Percentiles rank a stretch among this genome's conserved stretches.
Evolutionary conservation across 2,888 invertebrate genomes (phyloP).

Genomic region (Scaptomyza parva): DNA sequence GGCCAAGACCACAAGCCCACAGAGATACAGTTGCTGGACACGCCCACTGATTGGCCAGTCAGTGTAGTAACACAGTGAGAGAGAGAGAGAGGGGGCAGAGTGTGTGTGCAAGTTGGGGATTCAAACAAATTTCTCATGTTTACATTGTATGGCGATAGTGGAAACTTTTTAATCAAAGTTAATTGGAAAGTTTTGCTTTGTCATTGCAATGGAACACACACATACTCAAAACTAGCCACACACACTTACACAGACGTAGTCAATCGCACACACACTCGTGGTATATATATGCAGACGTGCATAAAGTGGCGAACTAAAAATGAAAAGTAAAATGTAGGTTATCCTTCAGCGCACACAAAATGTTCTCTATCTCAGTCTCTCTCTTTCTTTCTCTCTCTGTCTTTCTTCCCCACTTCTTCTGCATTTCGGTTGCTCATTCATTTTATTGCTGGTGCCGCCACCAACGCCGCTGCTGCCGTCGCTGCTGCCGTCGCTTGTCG

Average conservation of each 20-base stretch:
- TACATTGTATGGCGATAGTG: slow-evolving; percentile 78
- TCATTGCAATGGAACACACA: slow-evolving; percentile 68
- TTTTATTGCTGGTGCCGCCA: slow-evolving; percentile 62
- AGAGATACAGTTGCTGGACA: slow-evolving; percentile 29
- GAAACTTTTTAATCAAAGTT: slow-evolving; percentile 81
- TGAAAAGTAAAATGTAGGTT: slow-evolving; percentile 78
- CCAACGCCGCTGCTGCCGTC: slow-evolving; percentile 14
- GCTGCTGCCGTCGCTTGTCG: slow-evolving; percentile 40
- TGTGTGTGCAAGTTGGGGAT: slow-evolving; percentile 54
- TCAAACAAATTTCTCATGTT: slow-evolving; percentile 80
- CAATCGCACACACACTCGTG: slow-evolving; percentile 9
- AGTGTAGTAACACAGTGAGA: neutral
- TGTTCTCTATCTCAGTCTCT: slow-evolving; percentile 18
- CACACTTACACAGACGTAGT: slow-evolving; percentile 23
- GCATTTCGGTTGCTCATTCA: slow-evolving; percentile 58
- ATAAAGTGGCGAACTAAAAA: slow-evolving; percentile 75
- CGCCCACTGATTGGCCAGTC: slow-evolving; percentile 53
- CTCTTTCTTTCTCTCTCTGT: slow-evolving; percentile 26
- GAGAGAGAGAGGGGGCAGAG: neutral
- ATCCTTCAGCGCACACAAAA: slow-evolving; percentile 79
- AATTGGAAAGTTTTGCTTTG: slow-evolving; percentile 81
- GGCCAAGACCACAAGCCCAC: slow-evolving; percentile 46
- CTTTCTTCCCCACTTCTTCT: slow-evolving; percentile 7
- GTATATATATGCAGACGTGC: slow-evolving; percentile 45
- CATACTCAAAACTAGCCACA: slow-evolving; percentile 27